Conservation (phyloP, 2,888 invertebrate genomes). For the Pterostichus niger region DNA sequence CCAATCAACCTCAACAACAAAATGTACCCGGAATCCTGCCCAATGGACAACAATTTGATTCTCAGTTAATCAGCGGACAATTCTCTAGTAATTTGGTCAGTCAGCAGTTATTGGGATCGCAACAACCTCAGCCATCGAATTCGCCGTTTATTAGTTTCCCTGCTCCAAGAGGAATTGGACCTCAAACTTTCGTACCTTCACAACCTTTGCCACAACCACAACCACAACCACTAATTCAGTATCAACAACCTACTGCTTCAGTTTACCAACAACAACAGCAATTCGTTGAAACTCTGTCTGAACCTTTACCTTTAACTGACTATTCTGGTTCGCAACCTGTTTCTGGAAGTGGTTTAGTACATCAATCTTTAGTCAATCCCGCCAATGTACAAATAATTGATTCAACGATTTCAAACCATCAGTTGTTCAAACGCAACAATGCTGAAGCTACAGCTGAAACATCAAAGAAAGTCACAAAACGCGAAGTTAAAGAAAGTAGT, state of each 20-base stretch:
- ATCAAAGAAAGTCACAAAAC: conserved; percentile 68
- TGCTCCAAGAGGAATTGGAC: conserved; percentile 60
- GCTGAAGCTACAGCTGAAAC: conserved; percentile 57
- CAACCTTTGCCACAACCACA: conserved; percentile 69
- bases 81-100: conserved; percentile 76
- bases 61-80: conserved; percentile 84
- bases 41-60: conserved; percentile 79
- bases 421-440: conserved; percentile 78
- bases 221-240: conserved; percentile 72
- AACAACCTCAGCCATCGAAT: conserved; percentile 67
- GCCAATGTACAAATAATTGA: conserved; percentile 84
- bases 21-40: conserved; percentile 78
- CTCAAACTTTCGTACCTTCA: conserved; percentile 70
- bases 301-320: conserved; percentile 68
- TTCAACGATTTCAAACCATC: conserved; percentile 77
- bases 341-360: conserved; percentile 72
- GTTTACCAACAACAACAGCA: conserved; percentile 63
- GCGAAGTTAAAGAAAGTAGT: conserved; percentile 75
- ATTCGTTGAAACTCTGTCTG: conserved; percentile 54
- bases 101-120: conserved; percentile 70
- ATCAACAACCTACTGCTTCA: conserved; percentile 45
- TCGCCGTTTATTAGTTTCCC: conserved; percentile 67
- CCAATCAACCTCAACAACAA: conserved; percentile 76
- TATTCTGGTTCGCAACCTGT: conserved; percentile 67
- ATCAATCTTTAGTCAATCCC: conserved; percentile 78